Conservation (phyloP, 2,797 vertebrate species). For the Poecilia gillii region DNA sequence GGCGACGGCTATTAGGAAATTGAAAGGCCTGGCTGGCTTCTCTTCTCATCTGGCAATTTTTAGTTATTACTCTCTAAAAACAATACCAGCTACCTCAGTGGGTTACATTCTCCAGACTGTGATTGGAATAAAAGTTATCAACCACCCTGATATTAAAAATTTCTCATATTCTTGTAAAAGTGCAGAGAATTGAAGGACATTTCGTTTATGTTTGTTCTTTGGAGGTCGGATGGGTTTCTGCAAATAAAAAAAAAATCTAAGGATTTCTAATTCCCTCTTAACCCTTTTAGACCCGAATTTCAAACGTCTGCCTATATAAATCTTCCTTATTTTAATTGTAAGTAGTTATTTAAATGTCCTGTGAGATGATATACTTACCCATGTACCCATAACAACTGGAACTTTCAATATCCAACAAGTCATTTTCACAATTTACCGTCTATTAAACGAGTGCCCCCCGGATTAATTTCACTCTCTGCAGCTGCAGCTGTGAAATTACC, state of each 20-base stretch:
- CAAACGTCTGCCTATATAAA: too few relatives aligned
- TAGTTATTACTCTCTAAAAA: not conserved
- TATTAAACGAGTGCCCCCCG: too few relatives aligned
- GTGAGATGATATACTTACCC: too few relatives aligned
- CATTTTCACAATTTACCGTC: too few relatives aligned
- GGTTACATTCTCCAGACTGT: not conserved
- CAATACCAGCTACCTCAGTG: not conserved
- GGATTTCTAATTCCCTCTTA: not conserved
- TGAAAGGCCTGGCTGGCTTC: not conserved
- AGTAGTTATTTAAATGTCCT: too few relatives aligned
- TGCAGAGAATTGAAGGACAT: not conserved
- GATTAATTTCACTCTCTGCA: too few relatives aligned
- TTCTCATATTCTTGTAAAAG: not conserved
- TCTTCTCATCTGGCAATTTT: not conserved
- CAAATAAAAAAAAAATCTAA: not conserved
- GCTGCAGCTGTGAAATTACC: too few relatives aligned
- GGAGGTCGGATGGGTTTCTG: not conserved
- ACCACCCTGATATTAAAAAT: not conserved
- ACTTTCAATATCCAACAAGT: too few relatives aligned
- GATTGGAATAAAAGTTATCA: not conserved
- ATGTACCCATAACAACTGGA: too few relatives aligned
- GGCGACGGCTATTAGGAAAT: slow-evolving; percentile 11
- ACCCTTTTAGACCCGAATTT: too few relatives aligned
- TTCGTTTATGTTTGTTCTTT: not conserved
- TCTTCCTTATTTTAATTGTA: too few relatives aligned